Base-by-base conservation (phyloP, 2,888 invertebrate species). In the Axea sp. region DNA sequence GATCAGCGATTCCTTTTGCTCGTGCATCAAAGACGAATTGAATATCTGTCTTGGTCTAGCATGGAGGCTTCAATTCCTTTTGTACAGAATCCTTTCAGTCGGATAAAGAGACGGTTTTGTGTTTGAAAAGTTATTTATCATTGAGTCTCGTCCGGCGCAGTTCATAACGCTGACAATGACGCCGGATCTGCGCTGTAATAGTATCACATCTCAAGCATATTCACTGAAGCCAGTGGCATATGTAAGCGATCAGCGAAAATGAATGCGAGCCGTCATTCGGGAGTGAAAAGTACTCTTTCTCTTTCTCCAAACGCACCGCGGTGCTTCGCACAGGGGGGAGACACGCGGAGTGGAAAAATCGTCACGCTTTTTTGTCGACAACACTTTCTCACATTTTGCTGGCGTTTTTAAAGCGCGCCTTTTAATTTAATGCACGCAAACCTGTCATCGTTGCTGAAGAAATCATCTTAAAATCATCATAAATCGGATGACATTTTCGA, bases 341-440 rank as follows among this genome's bases (percentile, higher is more conserved):
- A 28, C 37, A 5, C 6, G 14, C 9, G 19, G 8, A 35, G 15
- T 24, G 28, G 24, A 35, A 22, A 49, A 22, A 33, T 26, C 24
- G 15, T 28, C 8, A 7, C 1, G 8, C n/a, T 28, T 45, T 24
- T 41, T 45, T 5, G 12, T 6, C 74, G 77, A 79, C 77, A 80
- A 78, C 75, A 72, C 80, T 84, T 83, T 80, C 81, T 77, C 80
- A 76, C 28, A 9, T 11, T 1, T 8, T 15, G 26, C 28, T 45
- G 43, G 28, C 28, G 43, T 28, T 41, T 41, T 12, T 1, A 24
- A 41, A 12, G n/a, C n/a, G n/a, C n/a, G n/a, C n/a, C n/a, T n/a
- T n/a, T n/a, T n/a, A n/a, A n/a, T n/a, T n/a, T n/a, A n/a, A n/a
- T n/a, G n/a, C n/a, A n/a, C n/a, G n/a, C n/a, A n/a, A n/a, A n/a